Conservation (phyloP, 1,140 invertebrate species). For the Diabrotica undecimpunctata region DNA sequence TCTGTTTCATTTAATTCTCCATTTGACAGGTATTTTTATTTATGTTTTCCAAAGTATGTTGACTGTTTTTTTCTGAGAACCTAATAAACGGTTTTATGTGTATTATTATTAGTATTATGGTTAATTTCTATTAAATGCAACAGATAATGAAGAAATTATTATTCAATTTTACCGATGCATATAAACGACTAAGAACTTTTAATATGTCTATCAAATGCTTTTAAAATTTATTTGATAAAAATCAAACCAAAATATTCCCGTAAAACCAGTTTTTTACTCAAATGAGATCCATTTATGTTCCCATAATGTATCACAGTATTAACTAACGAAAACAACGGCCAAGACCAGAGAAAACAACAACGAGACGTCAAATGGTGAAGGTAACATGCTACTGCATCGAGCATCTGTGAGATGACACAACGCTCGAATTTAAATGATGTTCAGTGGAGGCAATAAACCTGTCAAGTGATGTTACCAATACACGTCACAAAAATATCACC, state of each 20-base stretch:
- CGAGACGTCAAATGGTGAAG: constrained; percentile 26
- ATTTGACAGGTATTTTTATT: too few relatives aligned
- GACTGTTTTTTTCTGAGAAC: too few relatives aligned
- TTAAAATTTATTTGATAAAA: not conserved
- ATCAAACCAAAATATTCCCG: not conserved
- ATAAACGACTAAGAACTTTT: too few relatives aligned
- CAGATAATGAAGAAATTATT: too few relatives aligned
- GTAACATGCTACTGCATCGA: constrained; percentile 11
- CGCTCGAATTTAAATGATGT: constrained; percentile 44
- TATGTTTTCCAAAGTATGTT: too few relatives aligned
- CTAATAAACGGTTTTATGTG: too few relatives aligned
- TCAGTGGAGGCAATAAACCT: constrained; percentile 41
- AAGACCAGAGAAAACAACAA: constrained; percentile 16
- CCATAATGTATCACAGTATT: constrained; percentile 4
- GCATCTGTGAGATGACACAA: constrained; percentile 37
- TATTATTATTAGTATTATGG: too few relatives aligned
- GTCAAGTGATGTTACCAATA: constrained; percentile 30
- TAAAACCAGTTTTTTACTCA: not conserved
- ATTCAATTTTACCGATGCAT: too few relatives aligned
- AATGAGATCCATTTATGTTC: not conserved
- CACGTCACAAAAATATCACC: constrained; percentile 83
- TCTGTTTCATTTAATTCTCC: too few relatives aligned
- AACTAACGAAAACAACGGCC: constrained; percentile 16
- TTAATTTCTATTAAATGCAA: too few relatives aligned
- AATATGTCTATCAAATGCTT: too few relatives aligned